phyloP scores from a whole-genome alignment of 35 echinoderm and acorn worm genomes.

The Diadema setosum region DNA sequence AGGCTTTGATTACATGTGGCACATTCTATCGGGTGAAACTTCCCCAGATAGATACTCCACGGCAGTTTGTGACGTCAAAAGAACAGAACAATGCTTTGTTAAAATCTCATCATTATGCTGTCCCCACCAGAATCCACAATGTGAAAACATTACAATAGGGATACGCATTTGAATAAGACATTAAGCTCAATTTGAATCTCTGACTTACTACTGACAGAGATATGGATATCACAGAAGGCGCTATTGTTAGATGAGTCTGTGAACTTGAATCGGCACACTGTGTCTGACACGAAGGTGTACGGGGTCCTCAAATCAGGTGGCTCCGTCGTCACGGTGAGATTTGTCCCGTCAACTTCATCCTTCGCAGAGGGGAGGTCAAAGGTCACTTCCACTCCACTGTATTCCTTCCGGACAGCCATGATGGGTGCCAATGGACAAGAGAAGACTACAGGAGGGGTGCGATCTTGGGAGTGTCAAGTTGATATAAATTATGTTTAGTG shows the following conservation, averaged over 20 bases:
- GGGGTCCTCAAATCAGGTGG: constrained; percentile 54
- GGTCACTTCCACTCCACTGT: not conserved
- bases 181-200: too few species aligned
- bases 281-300: constrained; percentile 47
- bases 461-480: too few species aligned
- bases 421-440: not conserved
- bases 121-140: too few species aligned
- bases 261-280: constrained; percentile 47
- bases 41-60: too few species aligned
- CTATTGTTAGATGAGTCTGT: constrained; percentile 40
- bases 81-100: too few species aligned
- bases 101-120: too few species aligned
- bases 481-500: too few species aligned
- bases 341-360: constrained; percentile 57
- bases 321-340: not conserved
- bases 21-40: too few species aligned
- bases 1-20: too few species aligned
- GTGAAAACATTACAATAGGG: too few species aligned
- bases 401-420: not conserved
- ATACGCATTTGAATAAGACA: too few species aligned
- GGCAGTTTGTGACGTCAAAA: too few species aligned
- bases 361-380: constrained; percentile 52
- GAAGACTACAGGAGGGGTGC: not conserved
- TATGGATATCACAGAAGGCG: constrained; percentile 31
- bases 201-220: constrained; percentile 50